These are phyloP conservation scores for Pampus argenteus DNA, from an alignment of 2,797 vertebrate species.

Conservation along the genomic window DNA sequence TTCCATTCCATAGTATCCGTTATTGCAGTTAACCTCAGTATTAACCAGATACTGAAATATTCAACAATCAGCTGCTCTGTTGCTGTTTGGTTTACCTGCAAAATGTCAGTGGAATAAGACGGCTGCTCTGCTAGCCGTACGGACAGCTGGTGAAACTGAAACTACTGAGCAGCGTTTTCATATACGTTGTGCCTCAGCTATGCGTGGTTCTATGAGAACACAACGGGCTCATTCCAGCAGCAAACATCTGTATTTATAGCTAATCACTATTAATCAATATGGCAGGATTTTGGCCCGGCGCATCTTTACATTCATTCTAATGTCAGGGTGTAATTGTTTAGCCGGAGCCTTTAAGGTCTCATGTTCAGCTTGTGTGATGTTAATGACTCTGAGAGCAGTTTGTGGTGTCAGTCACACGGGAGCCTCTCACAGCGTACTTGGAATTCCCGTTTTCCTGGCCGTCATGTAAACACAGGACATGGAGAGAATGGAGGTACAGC, in stretches of 20 bases:
- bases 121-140: background rate
- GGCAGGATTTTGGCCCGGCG: too few relatives aligned
- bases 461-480: conserved; percentile 13
- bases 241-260: background rate
- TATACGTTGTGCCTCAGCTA: background rate
- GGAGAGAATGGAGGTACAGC: conserved; percentile 22
- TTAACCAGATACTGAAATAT: too few relatives aligned
- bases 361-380: background rate
- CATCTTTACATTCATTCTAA: too few relatives aligned
- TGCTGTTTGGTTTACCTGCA: too few relatives aligned
- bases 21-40: too few relatives aligned
- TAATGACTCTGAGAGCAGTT: conserved; percentile 5
- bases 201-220: background rate
- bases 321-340: background rate
- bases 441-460: conserved; percentile 45
- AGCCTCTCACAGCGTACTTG: conserved; percentile 1
- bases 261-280: background rate
- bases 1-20: too few relatives aligned
- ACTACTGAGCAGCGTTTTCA: background rate
- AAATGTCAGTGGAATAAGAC: background rate
- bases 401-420: background rate
- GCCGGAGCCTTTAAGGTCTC: background rate
- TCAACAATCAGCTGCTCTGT: too few relatives aligned
- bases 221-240: too few relatives aligned
- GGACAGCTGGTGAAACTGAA: too few relatives aligned